Base-by-base conservation (phyloP, 1,140 invertebrate genomes). In the Drosophila albomicans region DNA sequence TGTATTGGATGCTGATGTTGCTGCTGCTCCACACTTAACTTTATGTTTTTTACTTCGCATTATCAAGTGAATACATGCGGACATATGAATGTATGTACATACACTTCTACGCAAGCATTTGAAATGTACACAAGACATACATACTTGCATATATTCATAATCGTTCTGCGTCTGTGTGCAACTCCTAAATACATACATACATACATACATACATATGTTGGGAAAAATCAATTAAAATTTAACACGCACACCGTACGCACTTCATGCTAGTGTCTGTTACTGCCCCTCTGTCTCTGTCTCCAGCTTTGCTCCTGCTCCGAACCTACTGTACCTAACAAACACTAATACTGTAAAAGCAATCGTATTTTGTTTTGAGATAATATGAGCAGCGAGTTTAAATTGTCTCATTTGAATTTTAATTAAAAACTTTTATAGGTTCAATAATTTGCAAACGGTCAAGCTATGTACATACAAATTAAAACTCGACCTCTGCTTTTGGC, bases 191-290 rank as follows among this genome's bases (percentile, higher is more conserved):
- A 38, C 35, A 10, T 10, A 38, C 7, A 38, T 38, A 8, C 13
- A 74, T 43, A 6, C 32, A 6, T 59, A 45, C 1, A 41, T 30
- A 41, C 30, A 75, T 73, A 75, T 64, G 64, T 75, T 84, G 77
- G 80, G 85, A 88, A 88, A 88, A 88, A 88, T 88, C 84, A 88
- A 88, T 87, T 89, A 88, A 87, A 84, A 88, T 87, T 88, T 88
- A 88, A 88, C 73, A 51, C 84, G 84, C 84, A 80, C 84, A 62
- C 67, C 65, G 59, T 52, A 67, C 66, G 58, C 70, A 75, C 63
- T 65, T 74, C 57, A 28, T 65, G 8, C 46, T 51, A 49, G 46
- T 64, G 43, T 46, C 52, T 11, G 7, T 68, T 70, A 46, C 52
- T 35, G 0, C 13, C 15, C 45, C 62, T 35, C 28, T 25, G 20